phyloP scores from a whole-genome alignment of 2,113 vertebrate genomes.

The Uria aalge region DNA sequence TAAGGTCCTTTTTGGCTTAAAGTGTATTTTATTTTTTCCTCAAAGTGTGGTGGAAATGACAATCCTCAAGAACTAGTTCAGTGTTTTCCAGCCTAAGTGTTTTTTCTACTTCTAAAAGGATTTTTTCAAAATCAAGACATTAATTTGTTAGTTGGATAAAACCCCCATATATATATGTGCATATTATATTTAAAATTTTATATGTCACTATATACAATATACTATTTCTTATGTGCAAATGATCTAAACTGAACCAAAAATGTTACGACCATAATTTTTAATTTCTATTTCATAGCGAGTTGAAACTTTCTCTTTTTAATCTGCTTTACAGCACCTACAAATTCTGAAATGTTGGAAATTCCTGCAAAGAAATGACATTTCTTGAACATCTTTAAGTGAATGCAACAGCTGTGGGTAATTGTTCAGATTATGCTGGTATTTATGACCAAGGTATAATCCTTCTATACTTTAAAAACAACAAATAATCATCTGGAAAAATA shows the following conservation, averaged over 20 bases:
- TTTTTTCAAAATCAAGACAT: not conserved
- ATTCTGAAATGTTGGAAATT: not conserved
- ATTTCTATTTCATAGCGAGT: not conserved
- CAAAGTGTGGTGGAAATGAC: not conserved
- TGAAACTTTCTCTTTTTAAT: not conserved
- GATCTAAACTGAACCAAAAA: not conserved
- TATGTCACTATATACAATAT: not conserved
- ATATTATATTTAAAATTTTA: not conserved
- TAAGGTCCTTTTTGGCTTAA: not conserved
- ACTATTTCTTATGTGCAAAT: not conserved
- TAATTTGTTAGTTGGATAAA: not conserved
- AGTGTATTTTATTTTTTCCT: not conserved
- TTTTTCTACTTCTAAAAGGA: not conserved
- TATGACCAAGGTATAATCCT: not conserved
- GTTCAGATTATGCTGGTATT: not conserved
- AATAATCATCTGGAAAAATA: not conserved
- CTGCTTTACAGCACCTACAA: not conserved
- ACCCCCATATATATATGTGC: rapidly evolving
- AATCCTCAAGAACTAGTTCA: not conserved
- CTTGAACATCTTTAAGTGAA: not conserved
- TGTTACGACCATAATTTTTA: not conserved
- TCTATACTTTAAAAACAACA: not conserved
- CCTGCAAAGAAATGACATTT: not conserved
- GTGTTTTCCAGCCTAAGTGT: rapidly evolving
- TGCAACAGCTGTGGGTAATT: not conserved